These are phyloP conservation scores for Bombus haemorrhoidalis DNA, from an alignment of 1,140 invertebrate genomes.

Conservation along the genomic window DNA sequence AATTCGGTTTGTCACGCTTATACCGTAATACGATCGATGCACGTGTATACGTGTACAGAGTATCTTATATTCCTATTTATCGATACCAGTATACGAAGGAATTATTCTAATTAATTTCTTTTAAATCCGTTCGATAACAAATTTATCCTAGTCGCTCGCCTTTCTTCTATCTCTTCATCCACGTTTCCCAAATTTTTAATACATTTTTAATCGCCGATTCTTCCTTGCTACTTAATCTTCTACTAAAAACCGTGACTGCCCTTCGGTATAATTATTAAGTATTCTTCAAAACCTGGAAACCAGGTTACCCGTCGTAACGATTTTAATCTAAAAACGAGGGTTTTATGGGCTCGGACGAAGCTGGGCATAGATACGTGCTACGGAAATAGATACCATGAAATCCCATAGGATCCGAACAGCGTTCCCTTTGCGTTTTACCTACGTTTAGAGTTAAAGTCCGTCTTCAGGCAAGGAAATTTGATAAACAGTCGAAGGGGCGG, in stretches of 20 bases:
- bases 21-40: not conserved
- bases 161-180: not conserved
- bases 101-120: not conserved
- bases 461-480: constrained; percentile 1
- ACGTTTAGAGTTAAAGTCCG: constrained; percentile 36
- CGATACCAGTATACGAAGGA: not conserved
- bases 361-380: not conserved
- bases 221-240: not conserved
- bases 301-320: constrained; percentile 38
- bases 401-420: constrained; percentile 19
- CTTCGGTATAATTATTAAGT: constrained; percentile 44
- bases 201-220: not conserved
- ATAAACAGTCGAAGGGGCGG: constrained; percentile 1
- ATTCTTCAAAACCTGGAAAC: constrained; percentile 39
- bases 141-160: not conserved
- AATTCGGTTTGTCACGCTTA: constrained; percentile 35
- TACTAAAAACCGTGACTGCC: constrained; percentile 10
- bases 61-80: not conserved
- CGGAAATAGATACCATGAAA: constrained; percentile 47
- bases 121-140: not conserved
- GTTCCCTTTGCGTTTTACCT: constrained; percentile 48
- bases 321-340: constrained; percentile 61
- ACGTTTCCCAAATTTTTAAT: not conserved
- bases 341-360: constrained; percentile 60
- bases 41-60: not conserved